phyloP scores from a whole-genome alignment of 2,797 vertebrate species.

The Cyclopterus lumpus region DNA sequence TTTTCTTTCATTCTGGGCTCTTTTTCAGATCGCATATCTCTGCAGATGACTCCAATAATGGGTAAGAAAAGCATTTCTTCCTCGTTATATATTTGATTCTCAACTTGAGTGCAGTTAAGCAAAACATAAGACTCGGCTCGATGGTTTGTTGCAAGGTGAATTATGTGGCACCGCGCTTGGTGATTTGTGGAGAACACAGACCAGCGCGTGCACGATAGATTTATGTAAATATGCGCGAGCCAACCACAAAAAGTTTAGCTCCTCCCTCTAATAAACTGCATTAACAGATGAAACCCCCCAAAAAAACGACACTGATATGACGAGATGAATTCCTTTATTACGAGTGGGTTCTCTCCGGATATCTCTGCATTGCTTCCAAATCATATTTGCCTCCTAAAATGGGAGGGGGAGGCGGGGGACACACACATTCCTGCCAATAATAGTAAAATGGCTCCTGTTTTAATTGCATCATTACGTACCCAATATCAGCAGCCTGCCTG shows the following conservation, averaged over 20 bases:
- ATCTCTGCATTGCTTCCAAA: conserved; percentile 82
- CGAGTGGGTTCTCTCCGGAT: conserved; percentile 80
- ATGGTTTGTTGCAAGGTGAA: conserved; percentile 82
- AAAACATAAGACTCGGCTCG: conserved; percentile 80
- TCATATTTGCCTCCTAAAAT: conserved; percentile 86
- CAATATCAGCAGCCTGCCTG: conserved; percentile 88
- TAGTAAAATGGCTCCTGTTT: conserved; percentile 88
- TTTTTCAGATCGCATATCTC: conserved; percentile 76
- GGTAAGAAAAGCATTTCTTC: conserved; percentile 81
- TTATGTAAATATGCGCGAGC: conserved; percentile 66
- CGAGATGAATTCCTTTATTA: conserved; percentile 86
- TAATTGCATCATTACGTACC: conserved; percentile 90
- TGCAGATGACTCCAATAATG: conserved; percentile 83
- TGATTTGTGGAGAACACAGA: conserved; percentile 62
- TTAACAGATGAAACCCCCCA: conserved; percentile 80
- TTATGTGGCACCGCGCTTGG: conserved; percentile 72
- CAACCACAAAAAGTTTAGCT: conserved; percentile 42
- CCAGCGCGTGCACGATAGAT: conserved; percentile 45
- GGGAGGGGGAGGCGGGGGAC: conserved; percentile 42
- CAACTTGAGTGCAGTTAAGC: conserved; percentile 82
- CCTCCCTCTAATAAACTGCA: conserved; percentile 76
- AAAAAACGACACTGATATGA: conserved; percentile 74
- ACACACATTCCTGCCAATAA: conserved; percentile 83
- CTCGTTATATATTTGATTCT: conserved; percentile 83
- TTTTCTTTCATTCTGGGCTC: conserved; percentile 80